Evolutionary conservation across 2,113 vertebrate genomes (phyloP).

Genomic region (Holacanthus passer): DNA sequence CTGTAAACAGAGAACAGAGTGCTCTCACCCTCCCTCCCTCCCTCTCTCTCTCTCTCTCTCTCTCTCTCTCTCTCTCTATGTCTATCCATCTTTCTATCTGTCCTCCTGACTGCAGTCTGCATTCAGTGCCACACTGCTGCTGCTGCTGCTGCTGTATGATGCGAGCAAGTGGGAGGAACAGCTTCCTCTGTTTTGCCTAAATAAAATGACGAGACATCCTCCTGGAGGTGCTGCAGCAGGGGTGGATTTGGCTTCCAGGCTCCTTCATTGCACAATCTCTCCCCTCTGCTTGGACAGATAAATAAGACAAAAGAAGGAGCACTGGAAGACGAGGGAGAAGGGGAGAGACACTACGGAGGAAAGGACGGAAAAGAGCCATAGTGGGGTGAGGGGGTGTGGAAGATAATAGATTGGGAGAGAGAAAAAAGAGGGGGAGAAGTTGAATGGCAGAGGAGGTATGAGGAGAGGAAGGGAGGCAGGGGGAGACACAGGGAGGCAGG

Average conservation of each 20-base stretch:
- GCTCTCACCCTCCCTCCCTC: conserved; percentile 6
- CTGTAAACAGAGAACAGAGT: conserved; percentile 63
- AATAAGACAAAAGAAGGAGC: conserved; percentile 29
- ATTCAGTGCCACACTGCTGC: conserved; percentile 63
- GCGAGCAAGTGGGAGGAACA: conserved; percentile 68
- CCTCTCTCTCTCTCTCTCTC: conserved; percentile 23
- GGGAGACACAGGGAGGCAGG: conserved; percentile 31
- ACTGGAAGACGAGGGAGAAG: conserved; percentile 14
- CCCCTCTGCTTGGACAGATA: conserved; percentile 52
- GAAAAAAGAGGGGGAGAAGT: conserved; percentile 18
- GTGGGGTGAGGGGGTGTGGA: conserved; percentile 35
- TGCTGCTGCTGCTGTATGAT: conserved; percentile 65
- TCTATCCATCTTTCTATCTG: conserved; percentile 66
- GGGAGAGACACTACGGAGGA: conserved; percentile 1
- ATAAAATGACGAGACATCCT: conserved; percentile 69
- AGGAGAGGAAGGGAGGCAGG: conserved; percentile 44
- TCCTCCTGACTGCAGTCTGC: conserved; percentile 79
- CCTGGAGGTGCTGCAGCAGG: conserved; percentile 64
- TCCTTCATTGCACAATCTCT: conserved; percentile 71
- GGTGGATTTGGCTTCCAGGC: conserved; percentile 55
- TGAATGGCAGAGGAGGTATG: conserved; percentile 58
- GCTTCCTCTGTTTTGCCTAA: conserved; percentile 52
- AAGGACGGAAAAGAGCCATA: conserved; percentile 29
- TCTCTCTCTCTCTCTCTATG: conserved; percentile 38
- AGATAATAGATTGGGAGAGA: conserved; percentile 26